Evolutionary conservation across 2,888 invertebrate species (phyloP), one percentile per base, ranked within the genome.

Genomic region (Ptychoptera contaminata): DNA sequence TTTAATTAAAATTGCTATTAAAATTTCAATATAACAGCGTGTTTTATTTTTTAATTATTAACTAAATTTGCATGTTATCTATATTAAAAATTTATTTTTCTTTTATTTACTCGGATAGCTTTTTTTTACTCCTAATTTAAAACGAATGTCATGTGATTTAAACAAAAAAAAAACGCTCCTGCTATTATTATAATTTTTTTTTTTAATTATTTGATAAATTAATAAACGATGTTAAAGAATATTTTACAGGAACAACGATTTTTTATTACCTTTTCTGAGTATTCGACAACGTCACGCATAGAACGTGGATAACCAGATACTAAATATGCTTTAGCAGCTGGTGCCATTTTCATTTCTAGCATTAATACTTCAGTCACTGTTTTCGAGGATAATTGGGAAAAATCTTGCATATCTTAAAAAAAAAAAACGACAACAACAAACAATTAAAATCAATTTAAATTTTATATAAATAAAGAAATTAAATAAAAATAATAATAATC

Each of bases 291-390:
- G 61, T 91, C 91, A 48, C 88, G 71, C 87, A 90, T 88, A 53
- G 84, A 87, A 50, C 91, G 73, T 16, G 91, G 91, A 69, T 86
- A 91, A 37, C 91, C 90, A 43, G 88, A 87, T 49, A 90, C 80
- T 44, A 91, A 74, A 69, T 83, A 90, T 1, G 86, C 82, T 69
- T 83, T 86, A 52, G 87, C 85, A 48, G 79, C 79, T 48, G 85
- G 86, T 48, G 87, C 83, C 86, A 88, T 86, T 71, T 88, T 88
- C 79, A 90, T 88, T 71, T 88, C 88, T 59, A 88, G 70, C 86
- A 88, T 87, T 47, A 90, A 72, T 6, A 88, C 88, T 63, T 90
- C 87, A 2, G 87, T 83, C 44, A 90, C 86, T 2, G 86, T 87
- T 65, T 80, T 83, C 56, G 87, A 86, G 49, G 86, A 84, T 48